Evolutionary conservation across 1,140 invertebrate genomes (phyloP), one percentile per base, ranked within the genome.

Genomic region (Cydia amplana): DNA sequence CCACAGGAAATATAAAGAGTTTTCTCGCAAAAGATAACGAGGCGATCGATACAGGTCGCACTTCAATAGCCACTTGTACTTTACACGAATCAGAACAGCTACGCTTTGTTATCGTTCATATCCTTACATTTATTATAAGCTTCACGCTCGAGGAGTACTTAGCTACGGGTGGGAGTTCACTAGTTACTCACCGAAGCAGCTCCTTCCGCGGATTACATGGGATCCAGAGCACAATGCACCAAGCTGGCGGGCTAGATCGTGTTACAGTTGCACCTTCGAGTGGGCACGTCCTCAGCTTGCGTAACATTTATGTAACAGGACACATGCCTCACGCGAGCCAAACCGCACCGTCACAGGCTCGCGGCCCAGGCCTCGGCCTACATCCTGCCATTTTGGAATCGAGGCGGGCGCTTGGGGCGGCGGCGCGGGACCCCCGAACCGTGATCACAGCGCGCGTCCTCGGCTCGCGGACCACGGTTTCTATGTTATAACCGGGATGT

Each of bases 261-360:
- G 75, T 79, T 77, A 78, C 76, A 82, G 79, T 85, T 82, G 82
- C 87, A 85, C 87, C 88, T 83, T 81, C 78, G 82, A 77, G 79
- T 81, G 77, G 79, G 78, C 86, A 87, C 85, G 84, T 85, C 84
- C 82, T 82, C 75, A 85, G 85, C 85, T 91, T 88, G 87, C 87
- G 87, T 91, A 92, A 91, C 90, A 92, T 92, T 90, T 91, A 92
- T 89, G 88, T 88, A 87, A 90, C 85, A 79, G 85, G 77, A 82
- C 89, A 91, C 88, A 89, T 86, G 79, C 81, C 81, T 81, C 79
- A 78, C 84, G 81, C 77, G 80, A 82, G 83, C 80, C 76, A 76
- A 81, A 81, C 75, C 75, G 80, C 78, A 78, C 83, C 84, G 84
- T 87, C 85, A 87, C 77, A 88, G 83, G 79, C 82, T 80, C 79